Percentiles rank a stretch among this genome's conserved stretches.
phyloP scores from a whole-genome alignment of 2,888 invertebrate genomes.

The Chrysodeixis includens region DNA sequence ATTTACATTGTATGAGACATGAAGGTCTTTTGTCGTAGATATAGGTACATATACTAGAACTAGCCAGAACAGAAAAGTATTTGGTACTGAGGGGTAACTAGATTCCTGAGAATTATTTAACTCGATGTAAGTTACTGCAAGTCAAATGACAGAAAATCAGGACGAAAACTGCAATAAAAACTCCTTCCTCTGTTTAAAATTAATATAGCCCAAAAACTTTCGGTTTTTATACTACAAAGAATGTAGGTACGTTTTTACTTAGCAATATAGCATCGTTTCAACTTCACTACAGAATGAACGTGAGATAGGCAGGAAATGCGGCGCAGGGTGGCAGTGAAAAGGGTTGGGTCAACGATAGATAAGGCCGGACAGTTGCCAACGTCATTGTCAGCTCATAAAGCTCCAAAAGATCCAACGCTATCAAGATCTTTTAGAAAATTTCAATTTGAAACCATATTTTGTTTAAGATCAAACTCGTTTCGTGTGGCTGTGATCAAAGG shows the following conservation, averaged over 20 bases:
- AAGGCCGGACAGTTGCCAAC: constrained; percentile 80
- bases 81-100: no score
- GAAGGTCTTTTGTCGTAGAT: constrained; percentile 13
- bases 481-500: constrained; percentile 12
- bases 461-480: constrained; percentile 39
- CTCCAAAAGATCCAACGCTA: constrained; percentile 75
- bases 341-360: constrained; percentile 84
- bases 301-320: constrained; percentile 64
- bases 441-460: constrained; percentile 75
- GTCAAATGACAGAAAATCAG: no score
- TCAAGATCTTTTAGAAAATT: constrained; percentile 79
- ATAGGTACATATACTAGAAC: no score
- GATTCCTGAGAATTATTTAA: no score
- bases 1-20: constrained; percentile 50
- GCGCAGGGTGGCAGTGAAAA: constrained; percentile 79
- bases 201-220: neutral
- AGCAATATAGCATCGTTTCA: constrained; percentile 50
- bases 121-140: no score
- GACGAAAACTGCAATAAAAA: no score
- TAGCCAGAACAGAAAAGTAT: no score
- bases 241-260: constrained; percentile 22
- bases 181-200: no score
- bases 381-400: constrained; percentile 84
- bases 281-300: constrained; percentile 64
- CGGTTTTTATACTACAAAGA: constrained; percentile 26